Evolutionary conservation across 1,140 invertebrate species (phyloP).

Genomic region (Scaptomyza montana): DNA sequence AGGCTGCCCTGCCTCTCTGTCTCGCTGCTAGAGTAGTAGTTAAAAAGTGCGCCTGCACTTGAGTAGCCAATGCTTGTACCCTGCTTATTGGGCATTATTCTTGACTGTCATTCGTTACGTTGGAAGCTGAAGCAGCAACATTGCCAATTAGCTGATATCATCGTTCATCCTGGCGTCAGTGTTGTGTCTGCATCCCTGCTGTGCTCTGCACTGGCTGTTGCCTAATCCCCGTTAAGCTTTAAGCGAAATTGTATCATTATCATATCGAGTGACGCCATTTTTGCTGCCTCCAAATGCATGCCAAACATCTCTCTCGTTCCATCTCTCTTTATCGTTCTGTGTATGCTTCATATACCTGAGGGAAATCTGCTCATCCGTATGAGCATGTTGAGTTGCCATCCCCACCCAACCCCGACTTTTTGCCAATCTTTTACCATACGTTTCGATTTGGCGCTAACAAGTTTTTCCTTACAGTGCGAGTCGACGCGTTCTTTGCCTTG

Average conservation of each 20-base stretch:
- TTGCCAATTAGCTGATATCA: conserved; percentile 76
- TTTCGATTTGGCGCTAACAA: conserved; percentile 72
- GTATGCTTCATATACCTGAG: conserved; percentile 53
- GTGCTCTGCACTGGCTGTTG: not conserved
- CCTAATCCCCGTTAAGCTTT: conserved; percentile 75
- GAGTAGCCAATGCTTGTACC: not conserved
- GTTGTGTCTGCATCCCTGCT: not conserved
- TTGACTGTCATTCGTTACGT: conserved; percentile 8
- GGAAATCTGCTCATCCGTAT: conserved; percentile 62
- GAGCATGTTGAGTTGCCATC: conserved; percentile 19
- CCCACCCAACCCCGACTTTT: conserved; percentile 7
- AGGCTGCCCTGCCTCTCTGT: not conserved
- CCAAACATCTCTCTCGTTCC: not conserved
- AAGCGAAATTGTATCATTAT: conserved; percentile 81
- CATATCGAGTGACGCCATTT: conserved; percentile 72
- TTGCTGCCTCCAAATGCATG: conserved; percentile 33
- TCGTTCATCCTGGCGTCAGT: conserved; percentile 49
- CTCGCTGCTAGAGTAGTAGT: not conserved
- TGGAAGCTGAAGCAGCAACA: conserved; percentile 6
- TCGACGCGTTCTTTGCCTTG: conserved; percentile 28
- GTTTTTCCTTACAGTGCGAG: conserved; percentile 53
- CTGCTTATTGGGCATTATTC: conserved; percentile 44
- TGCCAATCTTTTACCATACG: conserved; percentile 19
- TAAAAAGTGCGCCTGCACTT: conserved; percentile 22
- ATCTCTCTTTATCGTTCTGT: not conserved